These are phyloP conservation scores for Resseliella maxima DNA, from an alignment of 2,888 invertebrate genomes.

Conservation along the genomic window DNA sequence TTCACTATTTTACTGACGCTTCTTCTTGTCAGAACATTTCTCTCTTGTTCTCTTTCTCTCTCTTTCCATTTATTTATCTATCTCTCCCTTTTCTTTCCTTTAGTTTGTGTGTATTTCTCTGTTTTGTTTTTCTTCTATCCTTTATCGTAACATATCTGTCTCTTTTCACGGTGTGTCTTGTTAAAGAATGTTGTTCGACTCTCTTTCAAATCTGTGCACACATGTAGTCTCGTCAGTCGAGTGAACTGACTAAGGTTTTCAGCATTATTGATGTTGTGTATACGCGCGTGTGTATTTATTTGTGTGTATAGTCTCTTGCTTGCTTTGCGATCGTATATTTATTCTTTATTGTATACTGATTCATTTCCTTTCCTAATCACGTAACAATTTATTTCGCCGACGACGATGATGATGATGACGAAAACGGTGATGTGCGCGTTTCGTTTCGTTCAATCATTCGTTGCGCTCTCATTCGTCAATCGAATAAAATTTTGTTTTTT, in stretches of 20 bases:
- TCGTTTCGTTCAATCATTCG: neutral
- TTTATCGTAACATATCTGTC: too few relatives aligned
- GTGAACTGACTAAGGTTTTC: too few relatives aligned
- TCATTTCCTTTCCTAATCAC: conserved; percentile 43
- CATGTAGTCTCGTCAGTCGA: too few relatives aligned
- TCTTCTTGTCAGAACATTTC: neutral
- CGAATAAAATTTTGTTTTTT: neutral
- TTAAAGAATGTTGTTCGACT: too few relatives aligned
- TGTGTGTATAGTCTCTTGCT: neutral
- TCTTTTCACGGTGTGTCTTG: too few relatives aligned
- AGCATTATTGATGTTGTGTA: neutral
- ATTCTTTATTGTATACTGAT: conserved; percentile 32
- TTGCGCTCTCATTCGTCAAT: neutral
- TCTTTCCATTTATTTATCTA: neutral
- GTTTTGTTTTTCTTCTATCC: neutral
- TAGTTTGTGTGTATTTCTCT: neutral
- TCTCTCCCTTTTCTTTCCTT: neutral
- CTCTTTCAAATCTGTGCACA: too few relatives aligned
- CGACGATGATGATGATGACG: neutral
- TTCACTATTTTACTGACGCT: neutral
- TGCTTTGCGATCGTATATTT: neutral
- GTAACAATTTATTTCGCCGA: conserved; percentile 31
- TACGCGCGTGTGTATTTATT: neutral
- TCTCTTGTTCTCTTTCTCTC: neutral
- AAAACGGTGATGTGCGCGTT: neutral